Evolutionary conservation across 2,113 vertebrate species (phyloP).

Genomic region (Pithys albifrons): DNA sequence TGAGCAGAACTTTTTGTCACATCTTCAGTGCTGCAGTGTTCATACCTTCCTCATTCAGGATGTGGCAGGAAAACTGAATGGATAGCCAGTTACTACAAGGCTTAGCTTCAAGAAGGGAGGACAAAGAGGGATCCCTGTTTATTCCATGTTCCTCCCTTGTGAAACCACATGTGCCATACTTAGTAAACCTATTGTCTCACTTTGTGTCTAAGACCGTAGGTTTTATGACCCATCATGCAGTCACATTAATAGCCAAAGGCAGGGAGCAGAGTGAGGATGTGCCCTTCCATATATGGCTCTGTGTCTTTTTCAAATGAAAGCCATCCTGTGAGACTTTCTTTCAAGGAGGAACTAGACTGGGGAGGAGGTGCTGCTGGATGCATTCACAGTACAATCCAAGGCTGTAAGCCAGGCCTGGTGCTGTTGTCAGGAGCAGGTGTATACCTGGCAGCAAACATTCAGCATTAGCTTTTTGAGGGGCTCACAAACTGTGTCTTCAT

Average conservation of each 20-base stretch:
- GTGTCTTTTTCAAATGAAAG: background rate
- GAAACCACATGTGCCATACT: background rate
- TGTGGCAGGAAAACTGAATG: background rate
- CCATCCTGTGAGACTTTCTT: background rate
- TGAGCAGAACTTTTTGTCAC: background rate
- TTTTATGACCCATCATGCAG: background rate
- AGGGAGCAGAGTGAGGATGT: background rate
- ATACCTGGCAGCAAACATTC: background rate
- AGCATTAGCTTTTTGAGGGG: background rate
- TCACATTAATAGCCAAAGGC: background rate
- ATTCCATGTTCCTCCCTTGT: background rate
- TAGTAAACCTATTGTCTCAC: background rate
- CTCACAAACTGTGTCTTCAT: background rate
- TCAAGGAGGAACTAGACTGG: background rate
- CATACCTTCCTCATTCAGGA: background rate
- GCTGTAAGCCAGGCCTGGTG: background rate
- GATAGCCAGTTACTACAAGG: background rate
- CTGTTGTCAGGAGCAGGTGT: constrained; percentile 14
- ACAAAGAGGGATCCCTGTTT: background rate
- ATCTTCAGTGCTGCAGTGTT: background rate
- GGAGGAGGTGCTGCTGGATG: background rate
- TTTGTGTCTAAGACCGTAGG: background rate
- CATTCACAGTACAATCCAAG: background rate
- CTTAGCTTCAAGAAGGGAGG: background rate
- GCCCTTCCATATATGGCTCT: background rate